These are phyloP conservation scores for Ochropacha duplaris DNA, from an alignment of 2,888 invertebrate genomes.

Conservation along the genomic window DNA sequence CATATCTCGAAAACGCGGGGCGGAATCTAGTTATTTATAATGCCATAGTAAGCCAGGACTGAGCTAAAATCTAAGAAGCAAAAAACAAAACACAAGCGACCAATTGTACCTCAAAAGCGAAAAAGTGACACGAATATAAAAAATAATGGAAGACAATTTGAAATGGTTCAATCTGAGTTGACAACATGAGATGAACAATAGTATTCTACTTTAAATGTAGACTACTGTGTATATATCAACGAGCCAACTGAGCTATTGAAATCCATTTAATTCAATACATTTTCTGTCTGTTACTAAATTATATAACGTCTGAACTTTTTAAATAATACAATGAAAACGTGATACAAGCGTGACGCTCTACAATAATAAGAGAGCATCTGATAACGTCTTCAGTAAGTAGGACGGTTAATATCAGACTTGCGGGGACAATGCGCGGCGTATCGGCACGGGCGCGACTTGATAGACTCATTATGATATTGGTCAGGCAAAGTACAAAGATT, in stretches of 20 bases:
- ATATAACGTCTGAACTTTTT: not conserved
- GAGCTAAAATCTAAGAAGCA: not conserved
- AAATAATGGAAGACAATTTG: too few species aligned
- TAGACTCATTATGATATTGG: not conserved
- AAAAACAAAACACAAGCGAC: too few species aligned
- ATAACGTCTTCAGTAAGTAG: slow-evolving; percentile 12
- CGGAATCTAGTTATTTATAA: too few species aligned
- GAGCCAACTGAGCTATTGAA: not conserved
- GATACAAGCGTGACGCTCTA: not conserved
- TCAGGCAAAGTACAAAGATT: not conserved
- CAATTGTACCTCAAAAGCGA: too few species aligned
- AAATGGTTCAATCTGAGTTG: too few species aligned
- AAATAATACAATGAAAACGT: slow-evolving; percentile 1
- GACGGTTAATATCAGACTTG: slow-evolving; percentile 1
- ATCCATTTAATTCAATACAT: not conserved
- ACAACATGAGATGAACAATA: too few species aligned
- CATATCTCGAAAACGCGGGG: too few species aligned
- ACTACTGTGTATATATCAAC: too few species aligned
- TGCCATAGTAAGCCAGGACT: not conserved
- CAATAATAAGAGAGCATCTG: slow-evolving; percentile 3
- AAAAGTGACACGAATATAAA: too few species aligned
- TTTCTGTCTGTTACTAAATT: not conserved
- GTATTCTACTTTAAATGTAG: too few species aligned
- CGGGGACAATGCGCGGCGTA: not conserved
- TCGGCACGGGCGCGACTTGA: not conserved